Conservation (phyloP, 2,888 invertebrate species). For the Trachelus iudaicus region DNA sequence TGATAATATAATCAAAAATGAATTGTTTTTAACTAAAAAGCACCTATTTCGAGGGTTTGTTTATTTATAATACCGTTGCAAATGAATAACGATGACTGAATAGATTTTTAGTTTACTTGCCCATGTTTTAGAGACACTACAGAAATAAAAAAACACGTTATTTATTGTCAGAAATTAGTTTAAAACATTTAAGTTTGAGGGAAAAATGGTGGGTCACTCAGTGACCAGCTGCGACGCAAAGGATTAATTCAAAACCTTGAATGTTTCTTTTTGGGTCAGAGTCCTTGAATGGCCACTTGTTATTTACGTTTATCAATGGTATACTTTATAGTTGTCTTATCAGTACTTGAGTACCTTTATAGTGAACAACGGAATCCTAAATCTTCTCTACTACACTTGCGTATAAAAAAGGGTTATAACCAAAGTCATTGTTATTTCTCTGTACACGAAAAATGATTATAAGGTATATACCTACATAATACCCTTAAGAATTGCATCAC, state of each 20-base stretch:
- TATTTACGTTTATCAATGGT: not conserved
- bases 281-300: not conserved
- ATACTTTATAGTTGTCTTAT: not conserved
- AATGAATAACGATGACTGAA: too few relatives aligned
- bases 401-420: not conserved
- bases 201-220: too few relatives aligned
- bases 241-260: not conserved
- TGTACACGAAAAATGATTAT: not conserved
- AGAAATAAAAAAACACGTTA: too few relatives aligned
- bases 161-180: too few relatives aligned
- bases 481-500: slow-evolving; percentile 48
- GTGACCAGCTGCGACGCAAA: too few relatives aligned
- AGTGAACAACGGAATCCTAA: not conserved
- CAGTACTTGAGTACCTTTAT: not conserved
- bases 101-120: too few relatives aligned
- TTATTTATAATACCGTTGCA: too few relatives aligned
- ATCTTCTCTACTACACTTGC: not conserved
- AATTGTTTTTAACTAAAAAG: too few relatives aligned
- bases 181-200: too few relatives aligned
- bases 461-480: not conserved
- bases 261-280: not conserved
- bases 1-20: too few relatives aligned
- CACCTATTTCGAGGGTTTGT: too few relatives aligned
- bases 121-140: too few relatives aligned
- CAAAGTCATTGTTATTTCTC: not conserved